Percentiles rank a stretch among this genome's conserved stretches.
These are phyloP conservation scores for Chrysochloris asiatica DNA, from an alignment of 2,113 vertebrate species.

Conservation along the genomic window DNA sequence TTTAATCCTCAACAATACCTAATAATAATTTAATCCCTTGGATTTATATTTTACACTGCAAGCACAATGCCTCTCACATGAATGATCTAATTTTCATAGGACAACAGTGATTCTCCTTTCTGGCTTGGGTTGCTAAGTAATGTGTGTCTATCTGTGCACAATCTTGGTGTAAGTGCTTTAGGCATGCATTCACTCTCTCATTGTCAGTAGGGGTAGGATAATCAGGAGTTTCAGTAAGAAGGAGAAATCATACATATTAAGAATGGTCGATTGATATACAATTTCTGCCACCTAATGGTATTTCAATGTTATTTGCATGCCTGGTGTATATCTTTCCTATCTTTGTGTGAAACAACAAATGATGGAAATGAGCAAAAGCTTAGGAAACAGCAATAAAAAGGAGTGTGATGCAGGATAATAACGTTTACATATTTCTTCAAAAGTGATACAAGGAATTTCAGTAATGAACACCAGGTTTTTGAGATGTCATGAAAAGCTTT, in stretches of 20 bases:
- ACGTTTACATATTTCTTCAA: neutral
- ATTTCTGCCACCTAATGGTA: slow-evolving; percentile 38
- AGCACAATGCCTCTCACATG: neutral
- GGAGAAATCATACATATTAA: neutral
- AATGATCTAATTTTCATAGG: slow-evolving; percentile 3
- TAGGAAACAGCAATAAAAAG: neutral
- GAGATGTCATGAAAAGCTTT: neutral
- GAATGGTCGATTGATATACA: neutral
- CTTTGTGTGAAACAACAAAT: neutral
- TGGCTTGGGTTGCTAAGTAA: neutral
- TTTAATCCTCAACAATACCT: too few species aligned
- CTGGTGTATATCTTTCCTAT: neutral
- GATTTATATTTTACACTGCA: neutral
- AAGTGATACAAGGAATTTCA: slow-evolving; percentile 15
- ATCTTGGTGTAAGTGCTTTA: accelerated
- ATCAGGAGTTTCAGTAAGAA: neutral
- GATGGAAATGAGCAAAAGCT: neutral
- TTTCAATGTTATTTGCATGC: neutral
- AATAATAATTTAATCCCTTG: neutral
- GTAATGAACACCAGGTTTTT: neutral
- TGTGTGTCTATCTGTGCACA: accelerated
- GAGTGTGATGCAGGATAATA: neutral
- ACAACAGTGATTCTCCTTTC: neutral
- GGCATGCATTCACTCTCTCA: neutral
- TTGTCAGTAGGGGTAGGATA: neutral